A percentile compares a stretch with the other conserved stretches of the same genome.
phyloP scores from a whole-genome alignment of 2,797 vertebrate species.

The Gastrophryne carolinensis region DNA sequence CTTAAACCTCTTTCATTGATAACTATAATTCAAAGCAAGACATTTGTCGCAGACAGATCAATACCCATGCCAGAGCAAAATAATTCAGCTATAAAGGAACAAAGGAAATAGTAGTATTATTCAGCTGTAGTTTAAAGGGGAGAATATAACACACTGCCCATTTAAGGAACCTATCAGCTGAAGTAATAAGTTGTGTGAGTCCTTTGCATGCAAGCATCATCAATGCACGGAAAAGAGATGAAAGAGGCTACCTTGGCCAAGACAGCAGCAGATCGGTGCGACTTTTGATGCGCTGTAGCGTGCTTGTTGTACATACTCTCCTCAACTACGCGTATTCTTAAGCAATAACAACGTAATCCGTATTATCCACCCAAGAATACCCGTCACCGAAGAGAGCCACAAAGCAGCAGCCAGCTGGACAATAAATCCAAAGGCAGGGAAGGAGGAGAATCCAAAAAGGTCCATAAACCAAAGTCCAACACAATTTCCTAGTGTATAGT shows the following conservation, averaged over 20 bases:
- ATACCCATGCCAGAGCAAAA: not conserved
- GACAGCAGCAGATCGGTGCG: constrained; percentile 67
- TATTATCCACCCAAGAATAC: constrained; percentile 99
- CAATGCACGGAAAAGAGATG: constrained; percentile 63
- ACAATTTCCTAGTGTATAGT: constrained; percentile 58
- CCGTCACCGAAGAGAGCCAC: constrained; percentile 99
- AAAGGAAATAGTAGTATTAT: not conserved
- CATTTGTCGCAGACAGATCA: not conserved
- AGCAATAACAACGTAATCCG: constrained; percentile 99
- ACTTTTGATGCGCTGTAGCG: constrained; percentile 58
- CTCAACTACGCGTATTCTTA: constrained; percentile 99
- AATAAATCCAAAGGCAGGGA: constrained; percentile 80
- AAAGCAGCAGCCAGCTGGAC: constrained; percentile 68
- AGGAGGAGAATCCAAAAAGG: constrained; percentile 71
- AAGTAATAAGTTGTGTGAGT: constrained; percentile 17
- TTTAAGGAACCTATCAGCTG: constrained; percentile 41
- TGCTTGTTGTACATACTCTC: constrained; percentile 90
- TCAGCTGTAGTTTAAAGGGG: constrained; percentile 48
- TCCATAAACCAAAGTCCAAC: constrained; percentile 72
- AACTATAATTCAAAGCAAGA: not conserved
- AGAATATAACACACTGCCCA: constrained; percentile 48
- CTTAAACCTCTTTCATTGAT: not conserved
- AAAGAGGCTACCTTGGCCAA: constrained; percentile 77
- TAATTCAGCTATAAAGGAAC: not conserved
- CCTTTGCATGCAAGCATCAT: constrained; percentile 24